Evolutionary conservation across 2,797 vertebrate species (phyloP), one percentile per base, ranked within the genome.

Genomic region (Rhadinocentrus ornatus): DNA sequence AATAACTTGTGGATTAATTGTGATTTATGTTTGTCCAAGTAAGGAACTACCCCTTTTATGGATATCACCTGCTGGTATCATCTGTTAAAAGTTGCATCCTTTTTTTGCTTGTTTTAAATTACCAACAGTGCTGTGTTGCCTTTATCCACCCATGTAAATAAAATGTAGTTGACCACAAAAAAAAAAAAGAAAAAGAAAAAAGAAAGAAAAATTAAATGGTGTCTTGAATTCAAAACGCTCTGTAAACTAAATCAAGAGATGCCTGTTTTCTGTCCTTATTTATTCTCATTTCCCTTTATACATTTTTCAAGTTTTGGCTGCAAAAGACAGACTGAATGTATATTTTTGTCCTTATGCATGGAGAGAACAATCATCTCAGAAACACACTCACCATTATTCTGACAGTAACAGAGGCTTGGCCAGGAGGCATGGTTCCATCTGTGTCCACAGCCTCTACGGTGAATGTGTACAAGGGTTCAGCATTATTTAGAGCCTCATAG

Each of bases 361-460:
- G 6, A 58, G 13, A 52, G 6, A 70, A n/a, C 39, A 37, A 65
- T 5, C 27, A 39, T 8, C 52, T 35, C 46, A 27, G 9, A 53
- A 35, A 72, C 71, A 26, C 41, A 82, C 87, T 75, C 80, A 99
- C 98, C 95, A 92, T 94, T 65, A 99, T 93, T 66, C 91, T 95
- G 69, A 99, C 94, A 0, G 96, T 96, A 71, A 99, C 96, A 0
- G 96, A 96, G 13, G 97, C 95, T 3, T 96, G 91, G 26, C 97
- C 97, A 0, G 97, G 97, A 31, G 97, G 97, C 97, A 99, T 99
- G 5, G 87, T 95, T 71, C 97, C 97, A 22, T 93, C 81, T 18
- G 86, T 83, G 66, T 98, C 96, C 0, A 94, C 88, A 48, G 97
- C 97, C 86, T 99, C 97, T 32, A 99, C 96, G 0, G 96, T 92